Evolutionary conservation across 2,888 invertebrate species (phyloP).

Genomic region (Aphelenchoides bicaudatus): DNA sequence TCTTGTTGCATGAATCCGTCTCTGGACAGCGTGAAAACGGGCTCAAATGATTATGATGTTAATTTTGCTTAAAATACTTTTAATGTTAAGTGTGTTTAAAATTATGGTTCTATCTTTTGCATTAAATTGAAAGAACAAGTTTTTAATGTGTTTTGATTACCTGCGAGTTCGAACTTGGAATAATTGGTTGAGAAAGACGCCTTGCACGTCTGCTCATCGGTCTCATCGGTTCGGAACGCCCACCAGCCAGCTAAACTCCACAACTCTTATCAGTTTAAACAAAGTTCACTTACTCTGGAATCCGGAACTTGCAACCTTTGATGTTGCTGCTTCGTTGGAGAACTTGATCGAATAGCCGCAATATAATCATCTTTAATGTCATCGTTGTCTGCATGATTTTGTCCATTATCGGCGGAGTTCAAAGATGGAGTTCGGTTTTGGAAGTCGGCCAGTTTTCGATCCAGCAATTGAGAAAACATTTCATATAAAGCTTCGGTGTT

Average conservation of each 20-base stretch:
- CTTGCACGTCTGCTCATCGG: not conserved
- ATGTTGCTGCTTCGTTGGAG: not conserved
- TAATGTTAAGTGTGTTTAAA: too few species aligned
- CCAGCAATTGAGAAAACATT: constrained; percentile 31
- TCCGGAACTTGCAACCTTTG: too few species aligned
- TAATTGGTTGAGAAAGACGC: constrained; percentile 3
- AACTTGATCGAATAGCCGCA: constrained; percentile 11
- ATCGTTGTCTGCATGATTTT: not conserved
- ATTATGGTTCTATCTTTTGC: too few species aligned
- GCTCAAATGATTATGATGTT: too few species aligned
- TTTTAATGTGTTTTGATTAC: too few species aligned
- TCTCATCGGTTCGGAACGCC: constrained; percentile 9
- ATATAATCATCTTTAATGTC: constrained; percentile 29
- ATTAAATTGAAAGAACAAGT: too few species aligned
- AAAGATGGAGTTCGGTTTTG: not conserved
- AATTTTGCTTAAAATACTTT: too few species aligned
- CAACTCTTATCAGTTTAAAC: not conserved
- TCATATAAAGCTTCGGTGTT: constrained; percentile 48
- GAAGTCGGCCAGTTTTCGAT: constrained; percentile 3
- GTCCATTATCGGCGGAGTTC: not conserved
- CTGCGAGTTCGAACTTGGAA: too few species aligned
- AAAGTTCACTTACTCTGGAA: not conserved
- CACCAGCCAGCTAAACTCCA: constrained; percentile 3
- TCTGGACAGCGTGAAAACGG: too few species aligned
- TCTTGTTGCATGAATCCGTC: too few species aligned